Evolutionary conservation across 1,140 invertebrate species (phyloP).

Genomic region (Episyrphus balteatus): DNA sequence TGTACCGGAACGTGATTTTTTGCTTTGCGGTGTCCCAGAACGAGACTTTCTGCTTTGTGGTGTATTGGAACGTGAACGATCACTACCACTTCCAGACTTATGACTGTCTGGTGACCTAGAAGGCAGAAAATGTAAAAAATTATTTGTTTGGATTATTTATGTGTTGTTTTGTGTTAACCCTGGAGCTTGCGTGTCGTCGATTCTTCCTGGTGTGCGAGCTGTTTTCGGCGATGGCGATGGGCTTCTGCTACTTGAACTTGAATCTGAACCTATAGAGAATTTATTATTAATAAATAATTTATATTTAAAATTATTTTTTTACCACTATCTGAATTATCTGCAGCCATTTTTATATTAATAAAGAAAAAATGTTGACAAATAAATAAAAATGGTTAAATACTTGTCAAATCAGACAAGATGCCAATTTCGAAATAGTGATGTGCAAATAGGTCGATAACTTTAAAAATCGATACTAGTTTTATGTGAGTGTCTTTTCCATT

Average conservation of each 20-base stretch:
- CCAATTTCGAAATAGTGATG: too few relatives aligned
- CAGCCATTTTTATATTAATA: slow-evolving; percentile 11
- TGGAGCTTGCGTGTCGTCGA: slow-evolving; percentile 32
- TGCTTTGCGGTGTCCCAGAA: slow-evolving; percentile 11
- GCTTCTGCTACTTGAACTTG: slow-evolving; percentile 42
- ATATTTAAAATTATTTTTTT: slow-evolving; percentile 13
- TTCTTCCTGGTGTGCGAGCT: slow-evolving; percentile 18
- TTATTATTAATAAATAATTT: background rate
- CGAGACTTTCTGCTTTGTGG: slow-evolving; percentile 5
- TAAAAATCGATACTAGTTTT: too few relatives aligned
- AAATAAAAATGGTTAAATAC: too few relatives aligned
- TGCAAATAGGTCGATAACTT: too few relatives aligned
- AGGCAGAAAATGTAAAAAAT: slow-evolving; percentile 31
- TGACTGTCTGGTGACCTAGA: slow-evolving; percentile 32
- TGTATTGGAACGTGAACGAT: slow-evolving; percentile 18
- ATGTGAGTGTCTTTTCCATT: too few relatives aligned
- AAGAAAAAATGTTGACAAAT: too few relatives aligned
- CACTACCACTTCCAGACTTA: slow-evolving; percentile 18
- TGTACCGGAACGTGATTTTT: slow-evolving; percentile 5
- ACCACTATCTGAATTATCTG: slow-evolving; percentile 20
- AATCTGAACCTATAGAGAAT: slow-evolving; percentile 38
- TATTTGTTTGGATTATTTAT: slow-evolving; percentile 36
- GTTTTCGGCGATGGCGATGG: slow-evolving; percentile 38
- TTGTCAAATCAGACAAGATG: too few relatives aligned
- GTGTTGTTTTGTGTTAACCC: slow-evolving; percentile 21